Evolutionary conservation across 2,797 vertebrate genomes (phyloP).

Genomic region (Danio kyathit): DNA sequence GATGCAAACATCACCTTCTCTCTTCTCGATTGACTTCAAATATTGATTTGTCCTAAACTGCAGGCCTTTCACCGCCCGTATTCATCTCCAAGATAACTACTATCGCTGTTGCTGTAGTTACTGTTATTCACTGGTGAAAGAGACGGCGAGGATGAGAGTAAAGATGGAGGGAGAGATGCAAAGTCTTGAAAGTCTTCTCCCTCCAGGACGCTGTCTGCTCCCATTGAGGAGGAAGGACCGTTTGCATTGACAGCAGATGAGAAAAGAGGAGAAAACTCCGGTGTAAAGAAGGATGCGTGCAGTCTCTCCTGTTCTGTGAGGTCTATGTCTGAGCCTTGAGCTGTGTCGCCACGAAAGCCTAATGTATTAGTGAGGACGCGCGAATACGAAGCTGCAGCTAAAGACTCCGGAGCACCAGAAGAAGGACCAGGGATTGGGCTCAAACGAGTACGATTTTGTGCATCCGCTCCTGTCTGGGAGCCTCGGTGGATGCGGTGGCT

Average conservation of each 20-base stretch:
- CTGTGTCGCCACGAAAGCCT: neutral
- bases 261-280: conserved; percentile 43
- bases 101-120: conserved; percentile 38
- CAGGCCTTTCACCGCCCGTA: neutral
- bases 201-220: conserved; percentile 24
- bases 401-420: neutral
- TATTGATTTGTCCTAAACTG: neutral
- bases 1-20: conserved; percentile 3
- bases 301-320: conserved; percentile 21
- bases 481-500: conserved; percentile 95
- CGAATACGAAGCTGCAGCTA: conserved; percentile 12
- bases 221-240: conserved; percentile 28
- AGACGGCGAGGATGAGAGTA: conserved; percentile 46
- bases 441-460: neutral
- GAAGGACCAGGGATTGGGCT: conserved; percentile 5
- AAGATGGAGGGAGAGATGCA: conserved; percentile 22
- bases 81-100: conserved; percentile 33
- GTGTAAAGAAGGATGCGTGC: conserved; percentile 30
- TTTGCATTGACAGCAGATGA: conserved; percentile 31
- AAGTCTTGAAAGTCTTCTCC: conserved; percentile 31
- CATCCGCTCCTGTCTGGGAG: conserved; percentile 85
- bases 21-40: neutral
- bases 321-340: conserved; percentile 16
- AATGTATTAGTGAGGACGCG: neutral
- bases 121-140: conserved; percentile 40